Evolutionary conservation across 2,797 vertebrate genomes (phyloP).

Genomic region (Rhinella marina): DNA sequence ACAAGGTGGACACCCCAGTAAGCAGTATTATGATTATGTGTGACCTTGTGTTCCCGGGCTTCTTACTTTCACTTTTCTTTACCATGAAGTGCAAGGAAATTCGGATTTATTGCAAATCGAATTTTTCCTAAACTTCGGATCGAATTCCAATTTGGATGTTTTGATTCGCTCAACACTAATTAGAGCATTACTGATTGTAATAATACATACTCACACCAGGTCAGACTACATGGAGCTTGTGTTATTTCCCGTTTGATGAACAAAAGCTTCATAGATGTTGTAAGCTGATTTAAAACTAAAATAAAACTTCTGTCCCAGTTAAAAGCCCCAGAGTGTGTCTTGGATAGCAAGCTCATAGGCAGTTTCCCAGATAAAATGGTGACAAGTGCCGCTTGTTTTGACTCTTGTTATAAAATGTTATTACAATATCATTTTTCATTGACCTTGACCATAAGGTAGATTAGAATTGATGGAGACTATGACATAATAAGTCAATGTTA

Average conservation of each 20-base stretch:
- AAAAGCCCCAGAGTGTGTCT: background rate
- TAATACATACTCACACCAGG: background rate
- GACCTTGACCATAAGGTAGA: conserved; percentile 19
- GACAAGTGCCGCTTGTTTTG: background rate
- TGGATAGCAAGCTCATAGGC: background rate
- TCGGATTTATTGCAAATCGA: no score
- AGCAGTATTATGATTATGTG: no score
- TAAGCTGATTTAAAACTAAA: background rate
- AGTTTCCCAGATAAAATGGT: background rate
- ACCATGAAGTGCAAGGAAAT: no score
- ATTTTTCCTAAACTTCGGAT: no score
- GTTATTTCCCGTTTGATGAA: no score
- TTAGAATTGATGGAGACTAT: background rate
- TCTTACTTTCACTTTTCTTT: no score
- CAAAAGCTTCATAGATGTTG: background rate
- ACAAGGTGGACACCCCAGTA: no score
- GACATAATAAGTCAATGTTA: background rate
- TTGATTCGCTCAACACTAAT: no score
- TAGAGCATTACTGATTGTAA: no score
- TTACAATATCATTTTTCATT: background rate
- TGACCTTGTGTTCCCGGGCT: no score
- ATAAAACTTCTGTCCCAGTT: background rate
- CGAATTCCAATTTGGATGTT: no score
- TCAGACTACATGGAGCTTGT: no score
- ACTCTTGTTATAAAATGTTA: background rate